These are phyloP conservation scores for Zaprionus kolodkinae DNA, from an alignment of 1,140 invertebrate species.

Conservation along the genomic window DNA sequence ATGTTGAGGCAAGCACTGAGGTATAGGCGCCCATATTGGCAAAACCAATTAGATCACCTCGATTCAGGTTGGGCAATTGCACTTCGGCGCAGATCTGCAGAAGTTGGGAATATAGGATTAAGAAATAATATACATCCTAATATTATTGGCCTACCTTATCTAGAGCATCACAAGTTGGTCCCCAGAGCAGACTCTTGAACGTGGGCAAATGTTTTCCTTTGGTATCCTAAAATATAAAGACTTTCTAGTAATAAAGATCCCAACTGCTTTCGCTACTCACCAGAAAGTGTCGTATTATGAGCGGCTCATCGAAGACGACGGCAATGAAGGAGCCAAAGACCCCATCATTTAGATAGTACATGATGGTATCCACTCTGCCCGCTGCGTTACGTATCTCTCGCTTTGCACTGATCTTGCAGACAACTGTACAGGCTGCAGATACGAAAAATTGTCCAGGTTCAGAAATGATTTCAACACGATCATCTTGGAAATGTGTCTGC, in stretches of 20 bases:
- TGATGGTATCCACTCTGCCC: slow-evolving; percentile 87
- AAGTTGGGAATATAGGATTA: neutral
- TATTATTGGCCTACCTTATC: slow-evolving; percentile 88
- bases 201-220: slow-evolving; percentile 44
- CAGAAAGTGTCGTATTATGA: slow-evolving; percentile 67
- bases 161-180: slow-evolving; percentile 97
- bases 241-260: neutral
- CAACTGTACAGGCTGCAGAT: slow-evolving; percentile 96
- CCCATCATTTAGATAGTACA: slow-evolving; percentile 99
- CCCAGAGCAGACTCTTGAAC: slow-evolving; percentile 91
- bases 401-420: slow-evolving; percentile 93
- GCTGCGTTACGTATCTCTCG: slow-evolving; percentile 86
- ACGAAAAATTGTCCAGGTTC: slow-evolving; percentile 98
- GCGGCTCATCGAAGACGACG: slow-evolving; percentile 93
- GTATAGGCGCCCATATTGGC: slow-evolving; percentile 98
- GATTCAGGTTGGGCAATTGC: slow-evolving; percentile 89
- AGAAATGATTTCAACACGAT: slow-evolving; percentile 94
- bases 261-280: neutral
- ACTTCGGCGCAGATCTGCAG: slow-evolving; percentile 85
- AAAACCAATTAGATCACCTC: slow-evolving; percentile 94
- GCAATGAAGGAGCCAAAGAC: slow-evolving; percentile 99
- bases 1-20: slow-evolving; percentile 92
- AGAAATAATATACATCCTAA: neutral
- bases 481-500: slow-evolving; percentile 92
- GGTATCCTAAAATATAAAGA: slow-evolving; percentile 30